Evolutionary conservation across 2,888 invertebrate species (phyloP).

Genomic region (Pandemis heparana): DNA sequence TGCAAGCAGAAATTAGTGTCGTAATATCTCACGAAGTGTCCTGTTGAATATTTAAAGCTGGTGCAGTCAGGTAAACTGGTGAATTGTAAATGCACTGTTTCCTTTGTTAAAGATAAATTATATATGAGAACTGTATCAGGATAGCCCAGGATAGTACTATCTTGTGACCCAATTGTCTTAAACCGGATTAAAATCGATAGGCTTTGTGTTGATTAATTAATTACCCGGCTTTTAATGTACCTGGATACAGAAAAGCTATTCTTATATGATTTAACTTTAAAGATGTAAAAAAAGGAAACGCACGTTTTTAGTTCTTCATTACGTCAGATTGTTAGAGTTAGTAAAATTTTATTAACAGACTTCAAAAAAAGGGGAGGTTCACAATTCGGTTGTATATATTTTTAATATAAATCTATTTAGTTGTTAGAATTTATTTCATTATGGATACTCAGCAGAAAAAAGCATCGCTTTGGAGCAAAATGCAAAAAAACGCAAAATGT

Average conservation of each 20-base stretch:
- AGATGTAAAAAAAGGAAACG: neutral
- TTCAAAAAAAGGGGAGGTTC: too few species aligned
- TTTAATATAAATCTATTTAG: too few species aligned
- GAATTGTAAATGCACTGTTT: constrained; percentile 3
- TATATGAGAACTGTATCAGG: constrained; percentile 11
- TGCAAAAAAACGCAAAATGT: too few species aligned
- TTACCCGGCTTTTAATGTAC: constrained; percentile 6
- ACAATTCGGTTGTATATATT: too few species aligned
- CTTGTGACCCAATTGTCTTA: constrained; percentile 27
- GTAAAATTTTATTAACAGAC: too few species aligned
- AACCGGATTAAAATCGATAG: constrained; percentile 21
- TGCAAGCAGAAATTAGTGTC: constrained; percentile 26
- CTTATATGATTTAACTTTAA: neutral
- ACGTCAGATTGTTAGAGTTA: too few species aligned
- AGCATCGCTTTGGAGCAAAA: too few species aligned
- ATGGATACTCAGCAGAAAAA: too few species aligned
- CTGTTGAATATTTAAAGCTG: constrained; percentile 37
- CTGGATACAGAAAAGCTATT: neutral
- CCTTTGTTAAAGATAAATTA: constrained; percentile 24
- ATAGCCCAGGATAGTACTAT: neutral
- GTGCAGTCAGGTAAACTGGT: constrained; percentile 22
- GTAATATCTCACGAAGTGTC: constrained; percentile 36
- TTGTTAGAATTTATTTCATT: too few species aligned
- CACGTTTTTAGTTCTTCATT: too few species aligned
- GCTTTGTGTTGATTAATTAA: constrained; percentile 11